Evolutionary conservation across 2,113 vertebrate species (phyloP).

Genomic region (Gracilinanus agilis): DNA sequence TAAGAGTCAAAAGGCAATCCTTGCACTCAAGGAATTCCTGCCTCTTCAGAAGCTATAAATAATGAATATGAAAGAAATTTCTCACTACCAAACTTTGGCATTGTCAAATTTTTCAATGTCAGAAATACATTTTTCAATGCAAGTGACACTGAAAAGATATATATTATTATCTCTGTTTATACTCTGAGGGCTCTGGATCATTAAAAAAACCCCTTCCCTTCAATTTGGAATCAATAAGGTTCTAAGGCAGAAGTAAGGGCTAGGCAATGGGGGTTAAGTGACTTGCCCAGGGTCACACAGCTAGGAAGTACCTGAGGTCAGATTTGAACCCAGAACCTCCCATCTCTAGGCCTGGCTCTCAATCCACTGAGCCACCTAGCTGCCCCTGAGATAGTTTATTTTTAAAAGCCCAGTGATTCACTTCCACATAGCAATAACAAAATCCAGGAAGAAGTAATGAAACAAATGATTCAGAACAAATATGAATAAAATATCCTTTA

Average conservation of each 20-base stretch:
- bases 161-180: background rate
- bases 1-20: background rate
- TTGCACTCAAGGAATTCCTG: too few relatives aligned
- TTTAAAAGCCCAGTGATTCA: background rate
- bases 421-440: background rate
- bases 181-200: background rate
- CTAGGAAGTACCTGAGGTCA: too few relatives aligned
- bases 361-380: too few relatives aligned
- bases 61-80: background rate
- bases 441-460: background rate
- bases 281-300: too few relatives aligned
- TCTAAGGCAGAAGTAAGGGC: too few relatives aligned
- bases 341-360: too few relatives aligned
- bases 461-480: background rate
- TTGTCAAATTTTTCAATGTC: background rate
- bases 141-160: background rate
- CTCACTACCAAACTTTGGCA: background rate
- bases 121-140: background rate
- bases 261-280: too few relatives aligned
- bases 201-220: too few relatives aligned
- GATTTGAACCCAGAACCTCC: too few relatives aligned
- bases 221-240: too few relatives aligned
- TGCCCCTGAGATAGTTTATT: too few relatives aligned
- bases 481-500: background rate
- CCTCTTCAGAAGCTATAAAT: too few relatives aligned